Evolutionary conservation across 1,140 invertebrate species (phyloP).

Genomic region (Eumaeus atala): DNA sequence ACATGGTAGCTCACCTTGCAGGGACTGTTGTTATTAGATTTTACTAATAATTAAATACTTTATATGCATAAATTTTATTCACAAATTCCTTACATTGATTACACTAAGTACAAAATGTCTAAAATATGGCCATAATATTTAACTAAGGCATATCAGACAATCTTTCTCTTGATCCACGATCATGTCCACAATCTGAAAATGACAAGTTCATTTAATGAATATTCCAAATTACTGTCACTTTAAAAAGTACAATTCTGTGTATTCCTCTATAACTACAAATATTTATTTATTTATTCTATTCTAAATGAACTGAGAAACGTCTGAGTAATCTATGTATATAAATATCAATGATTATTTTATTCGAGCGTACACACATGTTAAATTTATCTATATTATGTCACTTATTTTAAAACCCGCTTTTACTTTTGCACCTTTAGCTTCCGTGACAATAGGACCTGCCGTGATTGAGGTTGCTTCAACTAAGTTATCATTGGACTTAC

Average conservation of each 20-base stretch:
- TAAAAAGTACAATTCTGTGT: too few relatives aligned
- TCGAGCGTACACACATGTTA: too few relatives aligned
- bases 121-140: constrained; percentile 5
- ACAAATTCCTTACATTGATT: not conserved
- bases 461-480: constrained; percentile 19
- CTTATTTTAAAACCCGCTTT: constrained; percentile 51
- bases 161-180: constrained; percentile 25
- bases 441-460: constrained; percentile 33
- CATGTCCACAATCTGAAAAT: constrained; percentile 34
- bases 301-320: too few relatives aligned
- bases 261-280: too few relatives aligned
- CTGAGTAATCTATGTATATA: too few relatives aligned
- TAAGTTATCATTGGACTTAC: constrained; percentile 32
- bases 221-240: too few relatives aligned
- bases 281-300: too few relatives aligned
- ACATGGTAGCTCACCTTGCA: too few relatives aligned
- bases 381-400: constrained; percentile 22
- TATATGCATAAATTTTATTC: constrained; percentile 6
- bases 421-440: constrained; percentile 42
- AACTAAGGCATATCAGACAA: constrained; percentile 23
- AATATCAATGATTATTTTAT: too few relatives aligned
- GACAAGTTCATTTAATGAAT: constrained; percentile 12
- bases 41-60: not conserved
- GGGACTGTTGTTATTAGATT: not conserved
- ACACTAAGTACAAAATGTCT: constrained; percentile 4